Evolutionary conservation across 2,113 vertebrate genomes (phyloP), one percentile per base, ranked within the genome.

Genomic region (Mungos mungo): DNA sequence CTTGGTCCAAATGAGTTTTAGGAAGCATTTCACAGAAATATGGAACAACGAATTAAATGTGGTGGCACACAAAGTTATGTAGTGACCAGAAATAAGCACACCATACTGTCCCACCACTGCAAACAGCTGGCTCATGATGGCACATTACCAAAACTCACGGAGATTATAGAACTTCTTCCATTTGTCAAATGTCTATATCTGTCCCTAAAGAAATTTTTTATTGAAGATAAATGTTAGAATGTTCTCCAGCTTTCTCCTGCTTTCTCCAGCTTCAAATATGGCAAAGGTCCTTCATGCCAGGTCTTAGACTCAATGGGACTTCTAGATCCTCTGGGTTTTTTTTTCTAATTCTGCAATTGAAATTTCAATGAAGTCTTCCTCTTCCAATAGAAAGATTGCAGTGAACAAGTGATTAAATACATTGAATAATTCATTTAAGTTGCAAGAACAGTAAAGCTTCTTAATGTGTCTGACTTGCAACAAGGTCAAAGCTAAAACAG

Each of bases 11-110:
- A 82, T 35, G 7, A 50, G 63, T 96, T 92, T 94, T 96, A 92
- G 25, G 41, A 93, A 95, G 47, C 60, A 92, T 72, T 93, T 90
- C 85, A 89, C 25, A 97, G 95, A 97, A 97, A 93, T 77, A 95
- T 92, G 74, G 74, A 94, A 57, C 69, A 65, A 83, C 54, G 77
- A 96, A 97, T 96, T 93, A 93, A 96, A 98, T 35, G 60, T 93
- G 76, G 95, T 63, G 38, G 80, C 52, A 94, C 65, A 96, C 47
- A 90, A 97, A 97, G 95, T 85, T 65, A 95, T 83, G 5, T 13
- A 90, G 54, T 87, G 82, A 60, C 74, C 91, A 90, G 79, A 71
- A 95, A 96, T 95, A 87, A 90, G 45, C 88, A 82, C 79, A 85
- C 63, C 27, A 9, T 33, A 76, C 85, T 94, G 47, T 92, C 71